These are phyloP conservation scores for Atherinosoma microstoma DNA, from an alignment of 2,797 vertebrate species.

Conservation along the genomic window DNA sequence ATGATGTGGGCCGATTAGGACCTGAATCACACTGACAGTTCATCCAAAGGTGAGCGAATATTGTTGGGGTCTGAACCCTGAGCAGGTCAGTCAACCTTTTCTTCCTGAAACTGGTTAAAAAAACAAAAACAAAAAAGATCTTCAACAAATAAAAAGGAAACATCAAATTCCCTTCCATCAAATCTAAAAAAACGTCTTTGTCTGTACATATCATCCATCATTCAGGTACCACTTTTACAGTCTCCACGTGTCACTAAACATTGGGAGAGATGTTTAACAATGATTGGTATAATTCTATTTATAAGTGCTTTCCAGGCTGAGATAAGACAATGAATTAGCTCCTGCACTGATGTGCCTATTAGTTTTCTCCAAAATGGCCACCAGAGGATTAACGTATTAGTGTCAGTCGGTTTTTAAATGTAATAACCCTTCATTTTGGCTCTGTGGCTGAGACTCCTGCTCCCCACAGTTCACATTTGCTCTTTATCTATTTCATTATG, in stretches of 20 bases:
- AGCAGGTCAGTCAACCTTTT: background rate
- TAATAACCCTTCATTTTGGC: slow-evolving; percentile 74
- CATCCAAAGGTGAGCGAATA: background rate
- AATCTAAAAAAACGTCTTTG: slow-evolving; percentile 2
- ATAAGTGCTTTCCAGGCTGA: slow-evolving; percentile 38
- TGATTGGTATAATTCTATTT: slow-evolving; percentile 49
- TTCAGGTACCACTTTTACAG: background rate
- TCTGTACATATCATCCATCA: background rate
- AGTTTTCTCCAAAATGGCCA: slow-evolving; percentile 55
- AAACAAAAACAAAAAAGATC: background rate
- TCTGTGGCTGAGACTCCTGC: slow-evolving; percentile 46
- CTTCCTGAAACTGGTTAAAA: background rate
- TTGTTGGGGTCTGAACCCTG: background rate
- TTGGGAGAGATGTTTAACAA: slow-evolving; percentile 21
- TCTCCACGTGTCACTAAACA: slow-evolving; percentile 17
- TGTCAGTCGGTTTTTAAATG: slow-evolving; percentile 69
- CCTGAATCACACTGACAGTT: background rate
- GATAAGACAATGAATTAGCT: slow-evolving; percentile 61
- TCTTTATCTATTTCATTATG: slow-evolving; percentile 60
- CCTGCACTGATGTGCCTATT: slow-evolving; percentile 62
- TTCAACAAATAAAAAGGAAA: background rate
- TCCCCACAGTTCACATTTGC: slow-evolving; percentile 30
- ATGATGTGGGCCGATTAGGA: background rate
- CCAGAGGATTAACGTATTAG: slow-evolving; percentile 64
- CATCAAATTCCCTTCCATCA: background rate